Evolutionary conservation across 2,888 invertebrate species (phyloP).

Genomic region (Leptopterna dolabrata): DNA sequence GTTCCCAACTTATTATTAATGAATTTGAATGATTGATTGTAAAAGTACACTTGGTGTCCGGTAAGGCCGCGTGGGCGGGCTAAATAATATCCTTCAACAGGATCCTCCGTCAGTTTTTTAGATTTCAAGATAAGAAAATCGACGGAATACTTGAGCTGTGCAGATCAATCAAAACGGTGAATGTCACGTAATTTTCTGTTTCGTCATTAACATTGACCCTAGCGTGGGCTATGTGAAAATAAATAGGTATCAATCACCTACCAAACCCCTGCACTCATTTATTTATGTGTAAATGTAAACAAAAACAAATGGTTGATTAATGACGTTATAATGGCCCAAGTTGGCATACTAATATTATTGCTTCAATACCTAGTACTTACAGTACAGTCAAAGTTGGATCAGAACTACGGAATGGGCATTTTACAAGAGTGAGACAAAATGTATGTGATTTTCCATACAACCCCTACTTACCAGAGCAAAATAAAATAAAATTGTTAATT

Average conservation of each 20-base stretch:
- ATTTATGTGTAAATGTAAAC: neutral
- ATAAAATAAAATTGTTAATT: no score
- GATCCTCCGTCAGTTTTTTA: neutral
- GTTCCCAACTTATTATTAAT: neutral
- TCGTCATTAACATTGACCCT: neutral
- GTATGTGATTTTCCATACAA: no score
- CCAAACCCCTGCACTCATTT: neutral
- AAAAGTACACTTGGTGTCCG: neutral
- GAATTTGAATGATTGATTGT: neutral
- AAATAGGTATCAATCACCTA: neutral
- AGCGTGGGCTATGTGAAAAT: neutral
- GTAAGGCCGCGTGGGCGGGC: neutral
- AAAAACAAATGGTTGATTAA: neutral
- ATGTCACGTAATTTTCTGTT: neutral
- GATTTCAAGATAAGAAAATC: neutral
- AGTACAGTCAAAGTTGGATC: no score
- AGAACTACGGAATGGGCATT: no score
- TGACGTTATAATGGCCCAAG: no score
- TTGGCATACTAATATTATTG: no score
- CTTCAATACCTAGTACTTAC: no score
- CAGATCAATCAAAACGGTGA: neutral
- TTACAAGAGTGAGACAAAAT: no score
- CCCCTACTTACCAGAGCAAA: no score
- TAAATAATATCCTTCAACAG: neutral
- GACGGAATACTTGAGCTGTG: neutral